Evolutionary conservation across 1,140 invertebrate genomes (phyloP).

Genomic region (Nephila pilipes): DNA sequence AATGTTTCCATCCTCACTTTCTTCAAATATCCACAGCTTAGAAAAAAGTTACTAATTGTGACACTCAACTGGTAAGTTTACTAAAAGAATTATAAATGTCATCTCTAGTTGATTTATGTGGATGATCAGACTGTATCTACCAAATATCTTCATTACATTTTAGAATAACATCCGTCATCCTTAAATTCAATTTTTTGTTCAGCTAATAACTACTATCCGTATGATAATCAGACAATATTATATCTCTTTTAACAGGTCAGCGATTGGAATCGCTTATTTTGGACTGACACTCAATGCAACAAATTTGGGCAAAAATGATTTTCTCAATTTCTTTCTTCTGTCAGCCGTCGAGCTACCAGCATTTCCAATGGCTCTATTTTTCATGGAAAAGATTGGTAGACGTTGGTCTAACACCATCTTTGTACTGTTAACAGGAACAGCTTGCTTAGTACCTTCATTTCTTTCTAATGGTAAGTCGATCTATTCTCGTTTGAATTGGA

Average conservation of each 20-base stretch:
- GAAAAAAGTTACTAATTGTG: constrained; percentile 75
- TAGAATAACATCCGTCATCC: too few species aligned
- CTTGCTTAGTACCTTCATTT: constrained; percentile 79
- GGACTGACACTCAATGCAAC: constrained; percentile 79
- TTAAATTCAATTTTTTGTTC: too few species aligned
- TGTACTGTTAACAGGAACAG: constrained; percentile 80
- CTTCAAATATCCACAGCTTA: constrained; percentile 74
- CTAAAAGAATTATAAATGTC: neutral
- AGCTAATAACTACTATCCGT: too few species aligned
- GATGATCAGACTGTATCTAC: too few species aligned
- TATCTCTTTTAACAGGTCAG: constrained; percentile 75
- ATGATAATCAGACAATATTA: neutral
- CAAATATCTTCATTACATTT: too few species aligned
- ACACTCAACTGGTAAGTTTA: constrained; percentile 74
- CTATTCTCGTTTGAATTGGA: too few species aligned
- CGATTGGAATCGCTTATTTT: constrained; percentile 79
- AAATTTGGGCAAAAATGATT: constrained; percentile 81
- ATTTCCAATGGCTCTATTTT: constrained; percentile 76
- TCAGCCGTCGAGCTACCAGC: constrained; percentile 78
- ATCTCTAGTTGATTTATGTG: neutral
- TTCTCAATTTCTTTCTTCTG: constrained; percentile 87
- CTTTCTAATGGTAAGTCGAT: constrained; percentile 77
- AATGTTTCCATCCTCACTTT: constrained; percentile 38
- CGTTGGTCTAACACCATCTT: constrained; percentile 80
- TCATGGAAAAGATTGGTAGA: constrained; percentile 79